A percentile compares a stretch with the other conserved stretches of the same genome.
phyloP scores from a whole-genome alignment of 1,140 invertebrate genomes.

The Microplitis demolitor region DNA sequence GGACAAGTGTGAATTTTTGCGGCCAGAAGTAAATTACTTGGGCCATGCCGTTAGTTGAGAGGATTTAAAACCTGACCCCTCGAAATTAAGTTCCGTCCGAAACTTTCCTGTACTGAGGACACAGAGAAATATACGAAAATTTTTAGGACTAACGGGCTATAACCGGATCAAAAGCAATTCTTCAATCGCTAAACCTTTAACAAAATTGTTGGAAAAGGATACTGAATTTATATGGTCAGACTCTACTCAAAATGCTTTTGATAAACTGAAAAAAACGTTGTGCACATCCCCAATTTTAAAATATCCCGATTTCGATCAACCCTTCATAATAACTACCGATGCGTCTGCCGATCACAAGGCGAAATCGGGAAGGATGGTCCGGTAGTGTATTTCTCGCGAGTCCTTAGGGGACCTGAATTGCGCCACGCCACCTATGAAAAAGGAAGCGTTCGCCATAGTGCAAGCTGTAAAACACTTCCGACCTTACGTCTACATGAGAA shows the following conservation, averaged over 20 bases:
- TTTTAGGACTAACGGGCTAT: constrained; percentile 13
- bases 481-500: constrained; percentile 48
- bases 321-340: constrained; percentile 36
- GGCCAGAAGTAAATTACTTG: background rate
- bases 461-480: constrained; percentile 54
- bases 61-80: background rate
- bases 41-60: background rate
- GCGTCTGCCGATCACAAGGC: constrained; percentile 31
- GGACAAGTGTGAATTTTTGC: constrained; percentile 5
- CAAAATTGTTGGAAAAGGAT: background rate
- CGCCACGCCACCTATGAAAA: constrained; percentile 33
- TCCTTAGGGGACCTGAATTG: constrained; percentile 2
- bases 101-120: background rate
- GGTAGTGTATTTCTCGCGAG: constrained; percentile 30
- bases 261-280: constrained; percentile 21
- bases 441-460: constrained; percentile 45
- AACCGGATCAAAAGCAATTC: background rate
- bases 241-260: background rate
- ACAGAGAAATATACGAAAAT: background rate
- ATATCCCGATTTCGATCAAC: constrained; percentile 37
- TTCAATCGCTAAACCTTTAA: background rate
- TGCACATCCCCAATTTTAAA: constrained; percentile 27
- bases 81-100: background rate
- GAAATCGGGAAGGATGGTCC: constrained; percentile 31
- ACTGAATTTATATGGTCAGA: constrained; percentile 3